phyloP scores from a whole-genome alignment of 2,797 vertebrate species.

The Sparus aurata region DNA sequence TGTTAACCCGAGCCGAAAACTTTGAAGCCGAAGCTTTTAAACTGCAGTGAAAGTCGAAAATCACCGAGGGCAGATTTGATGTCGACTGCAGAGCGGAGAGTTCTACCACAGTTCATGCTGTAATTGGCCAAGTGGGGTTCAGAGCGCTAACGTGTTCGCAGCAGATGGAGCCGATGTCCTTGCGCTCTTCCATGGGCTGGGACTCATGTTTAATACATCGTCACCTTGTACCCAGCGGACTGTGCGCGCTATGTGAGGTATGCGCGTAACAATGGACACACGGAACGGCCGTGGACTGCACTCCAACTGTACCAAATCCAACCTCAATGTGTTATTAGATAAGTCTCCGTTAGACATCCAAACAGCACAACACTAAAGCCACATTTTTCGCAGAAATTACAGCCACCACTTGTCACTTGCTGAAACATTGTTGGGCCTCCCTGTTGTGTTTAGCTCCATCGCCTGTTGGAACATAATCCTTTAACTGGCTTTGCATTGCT shows the following conservation, averaged over 20 bases:
- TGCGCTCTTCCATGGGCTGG: conserved; percentile 38
- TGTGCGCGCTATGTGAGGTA: conserved; percentile 5
- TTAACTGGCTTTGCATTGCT: conserved; percentile 71
- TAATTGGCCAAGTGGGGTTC: conserved; percentile 66
- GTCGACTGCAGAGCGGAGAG: conserved; percentile 27
- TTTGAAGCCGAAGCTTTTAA: conserved; percentile 20
- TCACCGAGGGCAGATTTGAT: conserved; percentile 31
- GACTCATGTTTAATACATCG: conserved; percentile 55
- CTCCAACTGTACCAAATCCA: neutral
- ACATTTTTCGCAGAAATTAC: conserved; percentile 4
- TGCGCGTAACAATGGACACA: neutral
- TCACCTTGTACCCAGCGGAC: conserved; percentile 39
- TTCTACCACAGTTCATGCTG: conserved; percentile 32
- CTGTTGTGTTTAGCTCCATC: conserved; percentile 41
- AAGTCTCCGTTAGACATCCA: neutral
- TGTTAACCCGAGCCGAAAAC: too few species aligned
- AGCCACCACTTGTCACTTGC: conserved; percentile 40
- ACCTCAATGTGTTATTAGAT: neutral
- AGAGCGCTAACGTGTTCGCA: conserved; percentile 28
- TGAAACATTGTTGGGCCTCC: conserved; percentile 27
- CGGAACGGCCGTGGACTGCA: neutral
- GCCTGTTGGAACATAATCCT: conserved; percentile 64
- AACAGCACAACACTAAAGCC: neutral
- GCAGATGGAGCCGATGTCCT: conserved; percentile 48
- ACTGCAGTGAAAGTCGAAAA: conserved; percentile 38